Percentiles rank a stretch among this genome's conserved stretches.
Conservation (phyloP, 2,797 vertebrate genomes). For the Galagoides demidoff region DNA sequence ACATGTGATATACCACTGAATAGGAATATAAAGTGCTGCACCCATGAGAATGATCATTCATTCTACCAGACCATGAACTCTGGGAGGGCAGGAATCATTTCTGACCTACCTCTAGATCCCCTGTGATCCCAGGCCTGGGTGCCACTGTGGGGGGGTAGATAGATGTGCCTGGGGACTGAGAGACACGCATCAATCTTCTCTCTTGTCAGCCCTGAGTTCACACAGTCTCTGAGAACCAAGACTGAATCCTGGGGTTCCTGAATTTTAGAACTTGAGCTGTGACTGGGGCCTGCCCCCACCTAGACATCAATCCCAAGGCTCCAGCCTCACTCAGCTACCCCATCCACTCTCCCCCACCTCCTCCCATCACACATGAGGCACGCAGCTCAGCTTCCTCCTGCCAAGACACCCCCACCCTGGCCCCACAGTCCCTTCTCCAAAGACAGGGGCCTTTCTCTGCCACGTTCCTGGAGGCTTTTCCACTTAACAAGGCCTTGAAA, state of each 20-base stretch:
- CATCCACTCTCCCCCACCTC: neutral
- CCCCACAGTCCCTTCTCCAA: conserved; percentile 70
- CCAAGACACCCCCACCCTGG: conserved; percentile 70
- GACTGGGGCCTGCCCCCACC: conserved; percentile 23
- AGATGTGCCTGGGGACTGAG: neutral
- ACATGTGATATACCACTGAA: neutral
- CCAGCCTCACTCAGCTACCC: conserved; percentile 52
- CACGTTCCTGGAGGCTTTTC: conserved; percentile 73
- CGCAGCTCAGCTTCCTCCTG: conserved; percentile 61
- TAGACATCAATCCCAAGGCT: conserved; percentile 41
- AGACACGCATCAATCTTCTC: neutral
- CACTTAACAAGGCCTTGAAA: conserved; percentile 77
- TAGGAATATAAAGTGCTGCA: neutral
- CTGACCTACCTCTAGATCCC: neutral
- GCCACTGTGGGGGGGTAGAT: neutral
- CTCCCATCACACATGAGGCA: conserved; percentile 48
- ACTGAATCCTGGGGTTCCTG: neutral
- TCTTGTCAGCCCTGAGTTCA: neutral
- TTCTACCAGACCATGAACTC: neutral
- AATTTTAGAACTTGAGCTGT: neutral
- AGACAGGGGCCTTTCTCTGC: conserved; percentile 74
- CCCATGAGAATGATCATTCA: neutral
- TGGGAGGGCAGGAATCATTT: neutral
- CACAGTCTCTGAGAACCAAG: neutral
- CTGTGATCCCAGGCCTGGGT: neutral